Evolutionary conservation across 2,113 vertebrate species (phyloP), one percentile per base, ranked within the genome.

Genomic region (Chionomys nivalis): DNA sequence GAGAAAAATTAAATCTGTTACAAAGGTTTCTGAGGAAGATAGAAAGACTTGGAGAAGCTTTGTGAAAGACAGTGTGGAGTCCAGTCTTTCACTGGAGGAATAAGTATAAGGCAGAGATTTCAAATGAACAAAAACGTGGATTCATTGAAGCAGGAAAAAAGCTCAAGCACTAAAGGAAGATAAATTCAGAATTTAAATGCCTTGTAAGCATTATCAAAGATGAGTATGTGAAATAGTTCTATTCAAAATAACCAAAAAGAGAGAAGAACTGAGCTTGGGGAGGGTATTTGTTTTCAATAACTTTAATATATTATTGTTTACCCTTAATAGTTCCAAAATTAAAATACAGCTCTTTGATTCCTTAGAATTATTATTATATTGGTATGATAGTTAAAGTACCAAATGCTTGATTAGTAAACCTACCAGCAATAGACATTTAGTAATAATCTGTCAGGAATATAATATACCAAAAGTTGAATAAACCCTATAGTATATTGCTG

Each of bases 381-480:
- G 33, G 10, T 12, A 36, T 93, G 5, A 7, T 26, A 3, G 3
- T 81, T 4, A 89, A 91, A 77, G 73, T 31, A 36, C 19, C 26
- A 75, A 93, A 28, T n/a, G 33, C 7, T 78, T 83, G 23, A 78
- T 55, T 66, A 70, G 33, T 49, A 82, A 87, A 93, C 78, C 55
- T 66, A 33, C 63, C 4, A 49, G 0, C 16, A 92, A 42, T 75
- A 87, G 78, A 42, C 0, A 73, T 70, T 93, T 89, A 78, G 9
- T 49, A 75, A 79, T 12, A 61, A 61, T 93, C 90, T 89, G 58
- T 13, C 4, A 85, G 72, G 81, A n/a, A 44, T 14, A 90, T 65
- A 93, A 79, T 28, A 70, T 75, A 33, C n/a, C 83, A 93, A 97
- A 87, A n/a, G 49, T 96, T 65, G 17, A 5, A 19, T 12, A 94